Percentiles rank a stretch among this genome's conserved stretches.
phyloP scores from a whole-genome alignment of 2,888 invertebrate species.

The Hirtodrosophila trivittata region DNA sequence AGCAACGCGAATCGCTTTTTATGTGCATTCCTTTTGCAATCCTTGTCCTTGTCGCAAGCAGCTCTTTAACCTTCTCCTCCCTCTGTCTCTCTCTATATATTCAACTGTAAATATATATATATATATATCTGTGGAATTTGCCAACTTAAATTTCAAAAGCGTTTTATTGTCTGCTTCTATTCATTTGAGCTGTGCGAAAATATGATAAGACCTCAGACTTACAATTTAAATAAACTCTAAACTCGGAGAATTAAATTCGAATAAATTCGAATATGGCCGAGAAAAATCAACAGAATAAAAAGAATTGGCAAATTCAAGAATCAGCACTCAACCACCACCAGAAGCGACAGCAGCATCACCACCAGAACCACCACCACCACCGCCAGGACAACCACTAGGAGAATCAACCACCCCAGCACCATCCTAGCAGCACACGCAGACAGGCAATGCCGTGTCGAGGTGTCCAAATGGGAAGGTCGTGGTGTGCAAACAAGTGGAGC shows the following conservation, averaged over 20 bases:
- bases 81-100: neutral
- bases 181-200: conserved; percentile 15
- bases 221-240: conserved; percentile 46
- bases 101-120: neutral
- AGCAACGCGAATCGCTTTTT: conserved; percentile 32
- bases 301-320: conserved; percentile 36
- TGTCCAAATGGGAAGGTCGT: conserved; percentile 29
- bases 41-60: neutral
- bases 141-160: conserved; percentile 30
- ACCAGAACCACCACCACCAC: conserved; percentile 13
- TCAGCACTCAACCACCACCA: conserved; percentile 38
- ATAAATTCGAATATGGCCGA: conserved; percentile 66
- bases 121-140: neutral
- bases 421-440: conserved; percentile 12
- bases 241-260: conserved; percentile 35
- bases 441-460: conserved; percentile 33
- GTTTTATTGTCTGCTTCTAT: conserved; percentile 23
- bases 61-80: neutral
- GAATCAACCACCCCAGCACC: neutral
- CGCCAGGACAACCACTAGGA: conserved; percentile 10
- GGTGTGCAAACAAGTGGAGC: conserved; percentile 39
- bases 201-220: conserved; percentile 19
- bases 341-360: neutral
- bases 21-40: conserved; percentile 39
- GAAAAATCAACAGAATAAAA: conserved; percentile 43